Evolutionary conservation across 2,797 vertebrate genomes (phyloP), one percentile per base, ranked within the genome.

Genomic region (Coranthus polyacanthus): DNA sequence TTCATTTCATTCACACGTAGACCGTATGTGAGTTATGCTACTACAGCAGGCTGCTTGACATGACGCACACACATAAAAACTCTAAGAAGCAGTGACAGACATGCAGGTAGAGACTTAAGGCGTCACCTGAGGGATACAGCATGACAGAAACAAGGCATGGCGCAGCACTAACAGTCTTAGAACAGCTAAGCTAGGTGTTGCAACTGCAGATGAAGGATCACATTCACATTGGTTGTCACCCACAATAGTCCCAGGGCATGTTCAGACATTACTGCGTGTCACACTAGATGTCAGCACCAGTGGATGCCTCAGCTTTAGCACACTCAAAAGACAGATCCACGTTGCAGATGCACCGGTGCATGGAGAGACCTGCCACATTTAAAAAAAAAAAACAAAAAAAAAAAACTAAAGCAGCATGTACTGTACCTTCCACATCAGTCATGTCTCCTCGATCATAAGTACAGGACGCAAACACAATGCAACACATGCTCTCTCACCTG

Each of bases 131-230:
- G 74, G 62, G 81, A 81, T 26, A 36, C 76, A 56, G 85, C 80
- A 72, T 79, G 81, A 83, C 71, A 76, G 71, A 61, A 68, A 78
- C 53, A 65, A 81, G 82, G 71, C 83, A 79, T 75, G 79, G 50
- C n/a, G 41, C 64, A 59, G 65, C 22, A 37, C 73, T 68, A 51
- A 61, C 52, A 24, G 32, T 57, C 59, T 62, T 24, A 77, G 43
- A 49, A 60, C 74, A 70, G 65, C 75, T 69, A 58, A 74, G 71
- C 71, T 38, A 42, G 54, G 79, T 44, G 51, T 64, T 55, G 68
- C 71, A 18, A 41, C 44, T 49, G 44, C 72, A 82, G 73, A 70
- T 41, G 39, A 46, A 63, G 42, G 34, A 20, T 68, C 61, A 55
- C 44, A 38, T 22, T 75, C 58, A 60, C 66, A 47, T 3, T 38